phyloP scores from a whole-genome alignment of 1,140 invertebrate genomes.

The Apolygus lucorum region DNA sequence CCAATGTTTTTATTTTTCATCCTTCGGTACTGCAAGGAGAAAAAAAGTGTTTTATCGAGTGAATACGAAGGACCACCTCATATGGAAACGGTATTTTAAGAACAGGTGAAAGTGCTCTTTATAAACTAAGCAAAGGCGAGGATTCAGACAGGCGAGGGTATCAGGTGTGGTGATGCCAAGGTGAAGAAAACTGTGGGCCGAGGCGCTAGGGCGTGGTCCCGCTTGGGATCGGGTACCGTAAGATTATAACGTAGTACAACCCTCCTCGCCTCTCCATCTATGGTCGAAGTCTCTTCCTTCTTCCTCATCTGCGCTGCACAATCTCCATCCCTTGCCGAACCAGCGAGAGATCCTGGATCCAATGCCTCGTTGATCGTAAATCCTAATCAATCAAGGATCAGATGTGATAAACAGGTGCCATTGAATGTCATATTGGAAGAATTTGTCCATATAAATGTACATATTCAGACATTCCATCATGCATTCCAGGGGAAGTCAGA shows the following conservation, averaged over 20 bases:
- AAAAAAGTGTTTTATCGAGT: too few species aligned
- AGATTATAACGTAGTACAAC: background rate
- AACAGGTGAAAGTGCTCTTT: background rate
- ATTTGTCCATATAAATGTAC: too few species aligned
- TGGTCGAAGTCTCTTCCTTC: background rate
- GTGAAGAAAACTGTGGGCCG: background rate
- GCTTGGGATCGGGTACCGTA: background rate
- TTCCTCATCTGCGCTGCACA: background rate
- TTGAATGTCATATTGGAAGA: too few species aligned
- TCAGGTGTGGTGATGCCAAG: background rate
- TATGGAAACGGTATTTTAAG: background rate
- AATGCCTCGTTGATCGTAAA: too few species aligned
- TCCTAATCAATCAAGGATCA: too few species aligned
- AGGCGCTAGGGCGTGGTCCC: background rate
- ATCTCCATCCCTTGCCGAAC: background rate
- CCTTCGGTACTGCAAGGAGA: too few species aligned
- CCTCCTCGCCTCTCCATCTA: background rate
- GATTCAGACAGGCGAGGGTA: background rate
- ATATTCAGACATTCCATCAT: too few species aligned
- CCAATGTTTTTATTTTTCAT: too few species aligned
- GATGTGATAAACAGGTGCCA: too few species aligned
- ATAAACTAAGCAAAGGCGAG: background rate
- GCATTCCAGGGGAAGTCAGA: too few species aligned
- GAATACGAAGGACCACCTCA: too few species aligned
- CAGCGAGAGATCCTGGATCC: too few species aligned